Evolutionary conservation across 2,113 vertebrate species (phyloP), one percentile per base, ranked within the genome.

Genomic region (Nesoenas mayeri): DNA sequence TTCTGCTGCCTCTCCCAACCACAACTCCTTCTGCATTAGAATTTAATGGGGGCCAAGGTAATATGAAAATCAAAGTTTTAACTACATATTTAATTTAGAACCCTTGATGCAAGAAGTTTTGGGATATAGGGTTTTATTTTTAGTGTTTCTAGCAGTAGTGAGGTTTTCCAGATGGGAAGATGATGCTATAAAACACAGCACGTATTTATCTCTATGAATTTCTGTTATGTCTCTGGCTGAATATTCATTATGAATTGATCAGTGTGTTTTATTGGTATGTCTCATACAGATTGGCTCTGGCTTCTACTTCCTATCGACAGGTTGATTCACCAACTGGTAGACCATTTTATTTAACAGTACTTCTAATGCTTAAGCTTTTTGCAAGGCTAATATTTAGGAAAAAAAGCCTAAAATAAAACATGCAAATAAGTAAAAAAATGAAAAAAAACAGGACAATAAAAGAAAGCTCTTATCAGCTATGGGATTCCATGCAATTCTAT

Each of bases 201-300:
- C 53, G 40, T 60, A 80, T 78, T 93, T 91, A 24, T 61, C 78
- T 90, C 57, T 40, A 32, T n/a, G 40, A 90, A 77, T 62, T 90
- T 94, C 79, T 57, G 13, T 64, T 88, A 19, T 82, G 54, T 44
- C 36, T 61, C 75, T 53, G 58, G 20, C 71, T 93, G 71, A 85
- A 79, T 85, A 85, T 88, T 88, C 53, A 79, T 79, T 65, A 85
- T 36, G 71, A 93, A 79, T 88, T 91, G 62, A 95, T 79, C 74
- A 88, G 67, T 1, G 22, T 56, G 65, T 82, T 93, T 85, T 85
- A 94, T 79, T 91, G 75, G 14, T 72, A 57, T 50, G 58, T 77
- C 58, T 91, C 66, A 31, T n/a, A 71, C 79, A 85, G 70, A 66
- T 44, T 65, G 44, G 57, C 74, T 75, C 74, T 69, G 62, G 48